These are phyloP conservation scores for Mirza zaza DNA, from an alignment of 2,113 vertebrate species.

Conservation along the genomic window DNA sequence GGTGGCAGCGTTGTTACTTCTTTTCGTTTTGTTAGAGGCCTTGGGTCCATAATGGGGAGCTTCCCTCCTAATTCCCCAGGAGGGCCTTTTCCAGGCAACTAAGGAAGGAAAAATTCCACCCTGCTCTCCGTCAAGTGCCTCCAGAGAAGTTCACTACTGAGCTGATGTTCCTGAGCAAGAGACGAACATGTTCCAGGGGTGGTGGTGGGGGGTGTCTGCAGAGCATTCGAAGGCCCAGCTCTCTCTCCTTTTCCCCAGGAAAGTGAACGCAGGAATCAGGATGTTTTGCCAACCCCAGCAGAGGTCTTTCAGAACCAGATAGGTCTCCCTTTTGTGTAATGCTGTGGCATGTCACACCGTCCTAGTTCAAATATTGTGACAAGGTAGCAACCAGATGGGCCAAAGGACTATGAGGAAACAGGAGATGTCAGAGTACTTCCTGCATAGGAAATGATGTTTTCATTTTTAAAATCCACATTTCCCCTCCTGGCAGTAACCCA, in stretches of 20 bases:
- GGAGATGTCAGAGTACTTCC: background rate
- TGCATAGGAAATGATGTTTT: constrained; percentile 22
- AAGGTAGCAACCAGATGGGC: background rate
- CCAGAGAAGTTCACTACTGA: too few species aligned
- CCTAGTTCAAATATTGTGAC: background rate
- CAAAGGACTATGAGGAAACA: background rate
- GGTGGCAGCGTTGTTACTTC: background rate
- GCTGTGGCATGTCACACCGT: background rate
- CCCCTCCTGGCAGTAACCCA: background rate
- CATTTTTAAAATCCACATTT: constrained; percentile 16
- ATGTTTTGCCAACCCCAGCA: background rate
- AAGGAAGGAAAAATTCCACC: background rate
- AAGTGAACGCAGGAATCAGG: background rate
- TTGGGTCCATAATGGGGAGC: background rate
- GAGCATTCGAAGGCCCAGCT: background rate
- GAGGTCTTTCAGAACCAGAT: background rate
- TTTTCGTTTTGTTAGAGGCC: background rate
- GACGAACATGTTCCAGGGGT: background rate
- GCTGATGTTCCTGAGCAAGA: background rate
- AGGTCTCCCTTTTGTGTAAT: background rate
- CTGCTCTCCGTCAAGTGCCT: background rate
- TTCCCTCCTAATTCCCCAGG: background rate
- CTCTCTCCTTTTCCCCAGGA: background rate
- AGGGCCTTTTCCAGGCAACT: background rate
- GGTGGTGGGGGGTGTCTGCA: background rate